phyloP scores from a whole-genome alignment of 2,113 vertebrate genomes.

The Oncorhynchus mykiss region DNA sequence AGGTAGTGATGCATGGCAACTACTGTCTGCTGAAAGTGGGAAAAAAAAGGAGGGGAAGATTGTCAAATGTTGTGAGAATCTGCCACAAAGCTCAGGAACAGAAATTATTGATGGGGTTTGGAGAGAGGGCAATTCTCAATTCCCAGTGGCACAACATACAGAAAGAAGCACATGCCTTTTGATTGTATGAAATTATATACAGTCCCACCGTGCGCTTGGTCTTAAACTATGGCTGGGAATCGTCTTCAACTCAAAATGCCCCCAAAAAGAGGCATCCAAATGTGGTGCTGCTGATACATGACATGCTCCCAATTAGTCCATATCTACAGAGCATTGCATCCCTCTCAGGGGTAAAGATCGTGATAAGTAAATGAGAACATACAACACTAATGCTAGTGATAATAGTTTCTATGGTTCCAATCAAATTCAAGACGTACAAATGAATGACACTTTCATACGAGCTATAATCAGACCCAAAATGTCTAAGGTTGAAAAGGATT shows the following conservation, averaged over 20 bases:
- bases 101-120: conserved; percentile 28
- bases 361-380: too few species aligned
- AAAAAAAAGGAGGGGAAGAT: neutral
- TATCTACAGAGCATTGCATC: too few species aligned
- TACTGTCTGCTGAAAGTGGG: conserved; percentile 12
- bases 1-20: conserved; percentile 10
- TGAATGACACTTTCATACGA: too few species aligned
- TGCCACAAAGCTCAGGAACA: conserved; percentile 17
- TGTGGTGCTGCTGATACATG: too few species aligned
- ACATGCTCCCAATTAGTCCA: too few species aligned
- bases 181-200: conserved; percentile 26
- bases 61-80: conserved; percentile 3
- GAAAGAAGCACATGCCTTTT: conserved; percentile 15
- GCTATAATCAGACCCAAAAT: too few species aligned
- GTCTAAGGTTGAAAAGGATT: too few species aligned
- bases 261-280: neutral
- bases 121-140: conserved; percentile 13
- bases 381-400: too few species aligned
- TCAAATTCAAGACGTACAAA: too few species aligned
- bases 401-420: too few species aligned
- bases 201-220: conserved; percentile 6
- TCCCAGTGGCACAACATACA: conserved; percentile 12
- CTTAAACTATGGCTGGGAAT: conserved; percentile 11
- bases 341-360: too few species aligned
- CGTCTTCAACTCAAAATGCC: neutral